Percentiles rank a stretch among this genome's conserved stretches.
phyloP scores from a whole-genome alignment of 1,140 invertebrate genomes.

The Drosophila kohkoa region DNA sequence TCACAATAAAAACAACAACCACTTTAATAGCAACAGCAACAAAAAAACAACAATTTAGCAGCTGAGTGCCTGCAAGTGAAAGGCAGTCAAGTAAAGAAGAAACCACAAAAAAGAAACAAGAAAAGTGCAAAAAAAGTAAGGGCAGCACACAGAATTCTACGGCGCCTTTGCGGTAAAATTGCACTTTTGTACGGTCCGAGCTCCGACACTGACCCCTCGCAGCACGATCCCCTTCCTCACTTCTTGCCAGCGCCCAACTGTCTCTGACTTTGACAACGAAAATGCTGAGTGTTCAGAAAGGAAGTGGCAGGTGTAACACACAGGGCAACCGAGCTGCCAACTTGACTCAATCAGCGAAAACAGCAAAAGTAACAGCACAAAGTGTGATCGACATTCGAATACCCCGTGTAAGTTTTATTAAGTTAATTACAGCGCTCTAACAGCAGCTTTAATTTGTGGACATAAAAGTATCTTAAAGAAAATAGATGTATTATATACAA shows the following conservation, averaged over 20 bases:
- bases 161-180: slow-evolving; percentile 14
- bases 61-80: slow-evolving; percentile 34
- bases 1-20: slow-evolving; percentile 34
- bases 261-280: slow-evolving; percentile 33
- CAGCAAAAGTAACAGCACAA: neutral
- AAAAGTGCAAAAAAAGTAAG: neutral
- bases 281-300: slow-evolving; percentile 26
- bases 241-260: neutral
- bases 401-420: neutral
- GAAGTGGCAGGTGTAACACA: slow-evolving; percentile 36
- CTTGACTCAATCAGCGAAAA: slow-evolving; percentile 43
- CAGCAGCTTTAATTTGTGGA: too few species aligned
- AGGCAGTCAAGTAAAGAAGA: slow-evolving; percentile 1
- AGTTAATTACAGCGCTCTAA: too few species aligned
- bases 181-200: slow-evolving; percentile 22
- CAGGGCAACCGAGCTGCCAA: slow-evolving; percentile 31
- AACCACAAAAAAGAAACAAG: neutral
- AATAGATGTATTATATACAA: too few species aligned
- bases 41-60: slow-evolving; percentile 14
- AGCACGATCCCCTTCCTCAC: neutral
- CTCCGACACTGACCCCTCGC: neutral
- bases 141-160: neutral
- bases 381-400: neutral
- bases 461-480: too few species aligned
- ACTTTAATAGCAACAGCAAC: slow-evolving; percentile 24